phyloP scores from a whole-genome alignment of 1,140 invertebrate species.

The Colletes gigas region DNA sequence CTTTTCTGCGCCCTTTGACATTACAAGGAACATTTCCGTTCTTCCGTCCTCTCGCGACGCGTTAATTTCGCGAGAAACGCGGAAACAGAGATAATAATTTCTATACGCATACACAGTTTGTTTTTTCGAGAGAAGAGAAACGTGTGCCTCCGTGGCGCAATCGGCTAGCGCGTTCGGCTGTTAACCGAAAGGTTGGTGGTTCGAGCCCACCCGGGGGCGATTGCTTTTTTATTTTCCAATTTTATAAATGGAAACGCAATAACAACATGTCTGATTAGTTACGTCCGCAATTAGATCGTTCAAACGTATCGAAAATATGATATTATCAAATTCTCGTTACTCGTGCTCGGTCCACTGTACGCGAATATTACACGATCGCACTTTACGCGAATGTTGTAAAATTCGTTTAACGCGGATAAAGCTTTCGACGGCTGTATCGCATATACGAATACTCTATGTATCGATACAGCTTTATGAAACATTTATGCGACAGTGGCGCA shows the following conservation, averaged over 20 bases:
- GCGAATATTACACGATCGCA: not conserved
- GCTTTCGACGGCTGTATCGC: not conserved
- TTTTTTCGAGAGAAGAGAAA: not conserved
- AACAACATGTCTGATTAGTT: too few relatives aligned
- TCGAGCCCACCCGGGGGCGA: slow-evolving; percentile 89
- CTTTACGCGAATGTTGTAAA: not conserved
- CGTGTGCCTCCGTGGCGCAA: slow-evolving; percentile 88
- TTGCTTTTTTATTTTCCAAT: slow-evolving; percentile 4
- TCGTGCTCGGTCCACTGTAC: not conserved
- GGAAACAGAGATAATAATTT: not conserved
- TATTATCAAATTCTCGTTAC: too few relatives aligned
- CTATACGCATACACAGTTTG: too few relatives aligned
- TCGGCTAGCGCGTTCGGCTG: slow-evolving; percentile 93
- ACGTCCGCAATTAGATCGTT: too few relatives aligned
- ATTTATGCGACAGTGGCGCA: slow-evolving; percentile 36
- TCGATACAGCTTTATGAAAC: slow-evolving; percentile 46
- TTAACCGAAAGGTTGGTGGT: slow-evolving; percentile 95
- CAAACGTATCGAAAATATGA: too few relatives aligned
- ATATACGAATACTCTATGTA: not conserved
- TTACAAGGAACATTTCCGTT: not conserved
- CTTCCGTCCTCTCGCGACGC: not conserved
- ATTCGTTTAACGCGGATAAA: not conserved
- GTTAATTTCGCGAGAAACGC: not conserved
- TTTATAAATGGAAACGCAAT: not conserved
- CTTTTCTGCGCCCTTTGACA: not conserved